phyloP scores from a whole-genome alignment of 2,113 vertebrate genomes.

The Agelaius tricolor region DNA sequence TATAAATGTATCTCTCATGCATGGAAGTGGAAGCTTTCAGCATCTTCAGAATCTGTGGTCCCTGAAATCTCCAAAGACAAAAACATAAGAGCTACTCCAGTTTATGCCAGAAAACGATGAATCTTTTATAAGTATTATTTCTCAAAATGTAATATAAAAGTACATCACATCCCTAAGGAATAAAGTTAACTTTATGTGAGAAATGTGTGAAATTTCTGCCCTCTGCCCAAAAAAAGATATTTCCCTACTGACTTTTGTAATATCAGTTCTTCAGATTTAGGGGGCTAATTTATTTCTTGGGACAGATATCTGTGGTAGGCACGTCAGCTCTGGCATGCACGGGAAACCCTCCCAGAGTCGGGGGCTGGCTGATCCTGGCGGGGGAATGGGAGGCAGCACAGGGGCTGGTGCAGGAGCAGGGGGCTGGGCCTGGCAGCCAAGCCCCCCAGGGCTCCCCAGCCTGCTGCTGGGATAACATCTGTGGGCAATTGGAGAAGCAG shows the following conservation, averaged over 20 bases:
- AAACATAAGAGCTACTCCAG: constrained; percentile 3
- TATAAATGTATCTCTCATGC: not conserved
- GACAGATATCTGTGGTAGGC: not conserved
- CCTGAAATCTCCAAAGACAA: not conserved
- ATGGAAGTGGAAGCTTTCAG: not conserved
- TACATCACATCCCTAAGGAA: not conserved
- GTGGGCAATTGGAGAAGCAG: not conserved
- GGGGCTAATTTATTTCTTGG: constrained; percentile 19
- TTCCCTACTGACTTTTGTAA: constrained; percentile 37
- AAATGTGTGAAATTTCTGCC: constrained; percentile 12
- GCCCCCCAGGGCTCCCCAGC: accelerated
- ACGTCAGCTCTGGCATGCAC: too few species aligned
- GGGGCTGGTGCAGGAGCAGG: accelerated
- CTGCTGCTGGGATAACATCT: not conserved
- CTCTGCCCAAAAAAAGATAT: constrained; percentile 16
- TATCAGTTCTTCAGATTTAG: not conserved
- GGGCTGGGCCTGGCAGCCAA: accelerated
- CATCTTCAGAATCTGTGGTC: not conserved
- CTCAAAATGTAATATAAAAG: constrained; percentile 57
- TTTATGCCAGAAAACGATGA: not conserved
- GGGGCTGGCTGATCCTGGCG: not conserved
- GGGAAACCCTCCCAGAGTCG: accelerated
- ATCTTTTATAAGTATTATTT: constrained; percentile 50
- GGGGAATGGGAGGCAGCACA: not conserved
- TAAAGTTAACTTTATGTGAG: constrained; percentile 18